Conservation (phyloP, 2,888 invertebrate species). For the Scaptomyza tumidula region DNA sequence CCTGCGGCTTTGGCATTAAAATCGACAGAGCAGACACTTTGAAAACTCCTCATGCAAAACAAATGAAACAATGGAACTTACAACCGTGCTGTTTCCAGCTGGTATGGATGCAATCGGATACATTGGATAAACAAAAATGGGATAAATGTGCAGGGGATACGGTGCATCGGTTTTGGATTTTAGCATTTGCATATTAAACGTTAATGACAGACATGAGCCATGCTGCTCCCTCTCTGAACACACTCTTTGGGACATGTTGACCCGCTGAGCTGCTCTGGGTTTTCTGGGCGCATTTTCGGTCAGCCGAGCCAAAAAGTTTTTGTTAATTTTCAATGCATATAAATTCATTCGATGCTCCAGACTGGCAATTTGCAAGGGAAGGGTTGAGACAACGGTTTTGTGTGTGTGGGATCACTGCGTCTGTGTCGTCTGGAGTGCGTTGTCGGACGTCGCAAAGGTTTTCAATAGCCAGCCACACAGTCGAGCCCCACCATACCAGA, state of each 20-base stretch:
- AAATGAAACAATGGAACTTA: conserved; percentile 72
- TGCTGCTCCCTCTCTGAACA: background rate
- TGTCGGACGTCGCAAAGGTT: too few relatives aligned
- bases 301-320: conserved; percentile 59
- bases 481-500: too few relatives aligned
- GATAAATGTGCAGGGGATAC: conserved; percentile 28
- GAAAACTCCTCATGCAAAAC: conserved; percentile 68
- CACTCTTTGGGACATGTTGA: conserved; percentile 15
- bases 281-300: conserved; percentile 27
- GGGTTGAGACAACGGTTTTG: background rate
- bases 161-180: conserved; percentile 52
- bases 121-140: conserved; percentile 55
- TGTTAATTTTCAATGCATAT: conserved; percentile 74
- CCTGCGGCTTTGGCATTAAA: conserved; percentile 61
- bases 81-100: conserved; percentile 62
- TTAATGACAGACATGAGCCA: conserved; percentile 70
- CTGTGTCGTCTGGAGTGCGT: too few relatives aligned
- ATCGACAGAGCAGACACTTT: conserved; percentile 51
- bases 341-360: conserved; percentile 51
- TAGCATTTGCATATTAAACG: conserved; percentile 54
- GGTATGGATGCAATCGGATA: conserved; percentile 76
- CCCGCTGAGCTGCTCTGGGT: conserved; percentile 1
- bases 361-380: background rate
- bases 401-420: too few relatives aligned
- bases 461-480: too few relatives aligned